Evolutionary conservation across 1,140 invertebrate genomes (phyloP).

Genomic region (Venturia canescens): DNA sequence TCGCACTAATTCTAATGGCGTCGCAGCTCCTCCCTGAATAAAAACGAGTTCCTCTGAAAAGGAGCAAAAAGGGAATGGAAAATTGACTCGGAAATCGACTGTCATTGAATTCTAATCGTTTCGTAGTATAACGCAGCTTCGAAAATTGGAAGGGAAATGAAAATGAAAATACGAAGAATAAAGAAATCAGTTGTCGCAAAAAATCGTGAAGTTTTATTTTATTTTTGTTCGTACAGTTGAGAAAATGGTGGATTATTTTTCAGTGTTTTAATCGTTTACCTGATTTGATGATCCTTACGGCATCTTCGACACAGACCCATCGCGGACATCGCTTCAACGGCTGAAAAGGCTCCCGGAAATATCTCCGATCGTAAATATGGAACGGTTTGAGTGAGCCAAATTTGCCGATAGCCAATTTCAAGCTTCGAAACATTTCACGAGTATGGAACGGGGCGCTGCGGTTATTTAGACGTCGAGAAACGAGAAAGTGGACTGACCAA

Average conservation of each 20-base stretch:
- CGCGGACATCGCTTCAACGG: slow-evolving; percentile 69
- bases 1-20: slow-evolving; percentile 86
- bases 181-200: too few relatives aligned
- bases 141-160: too few relatives aligned
- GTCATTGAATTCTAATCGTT: too few relatives aligned
- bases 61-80: slow-evolving; percentile 39
- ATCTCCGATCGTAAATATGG: slow-evolving; percentile 49
- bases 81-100: too few relatives aligned
- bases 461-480: neutral
- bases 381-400: slow-evolving; percentile 47
- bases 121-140: too few relatives aligned
- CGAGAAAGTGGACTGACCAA: neutral
- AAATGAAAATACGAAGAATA: too few relatives aligned
- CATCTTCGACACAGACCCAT: slow-evolving; percentile 72
- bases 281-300: slow-evolving; percentile 69
- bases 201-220: too few relatives aligned
- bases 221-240: too few relatives aligned
- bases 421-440: slow-evolving; percentile 59
- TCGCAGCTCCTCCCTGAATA: slow-evolving; percentile 93
- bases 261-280: slow-evolving; percentile 52
- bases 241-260: too few relatives aligned
- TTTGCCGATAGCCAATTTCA: slow-evolving; percentile 48
- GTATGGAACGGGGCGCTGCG: neutral
- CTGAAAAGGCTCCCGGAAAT: slow-evolving; percentile 69
- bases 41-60: slow-evolving; percentile 88